Evolutionary conservation across 35 echinoderm and acorn worm species (phyloP), one percentile per base, ranked within the genome.

Genomic region (Amphiura filiformis): DNA sequence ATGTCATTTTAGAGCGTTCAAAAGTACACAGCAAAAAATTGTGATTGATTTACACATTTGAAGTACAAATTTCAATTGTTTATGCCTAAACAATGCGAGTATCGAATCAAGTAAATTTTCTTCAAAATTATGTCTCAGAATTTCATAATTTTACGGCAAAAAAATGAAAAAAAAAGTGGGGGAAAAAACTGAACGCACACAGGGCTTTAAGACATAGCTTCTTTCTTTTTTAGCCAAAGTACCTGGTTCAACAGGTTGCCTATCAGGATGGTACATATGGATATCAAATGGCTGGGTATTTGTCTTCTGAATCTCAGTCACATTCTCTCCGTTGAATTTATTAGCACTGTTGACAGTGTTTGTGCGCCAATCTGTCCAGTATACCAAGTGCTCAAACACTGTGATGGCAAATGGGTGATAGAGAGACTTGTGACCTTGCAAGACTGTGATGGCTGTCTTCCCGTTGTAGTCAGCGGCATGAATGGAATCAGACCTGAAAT

Each of bases 301-400:
- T 30, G 93, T 91, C 80, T 93, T 90, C 65, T 92, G 89, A 30
- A 99, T 85, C 22, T 76, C 36, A 0, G 79, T 92, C 76, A 95
- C 90, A 76, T 99, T 90, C 22, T 86, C 81, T 26, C 96, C 96
- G 1, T 57, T 93, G 86, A 83, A 99, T 47, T 99, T 99, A 17
- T 94, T 94, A 36, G 96, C 96, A 0, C 86, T 88, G 87, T 94
- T 88, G 1, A 99, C 96, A 26, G 86, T 84, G 23, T 95, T 94
- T 28, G 81, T 99, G 1, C 93, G 64, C 96, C 96, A 99, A 76
- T 99, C 96, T 0, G 96, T 94, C 96, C 96, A 99, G 88, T 95
- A 99, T 5, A 99, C 84, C 9, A 78, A 40, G 36, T 80, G 87
- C 42, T 99, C 96, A 91, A 99, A 99, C 1, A 99, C 75, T 0